These are phyloP conservation scores for Cheilosia vulpina DNA, from an alignment of 2,888 invertebrate genomes.

Conservation along the genomic window DNA sequence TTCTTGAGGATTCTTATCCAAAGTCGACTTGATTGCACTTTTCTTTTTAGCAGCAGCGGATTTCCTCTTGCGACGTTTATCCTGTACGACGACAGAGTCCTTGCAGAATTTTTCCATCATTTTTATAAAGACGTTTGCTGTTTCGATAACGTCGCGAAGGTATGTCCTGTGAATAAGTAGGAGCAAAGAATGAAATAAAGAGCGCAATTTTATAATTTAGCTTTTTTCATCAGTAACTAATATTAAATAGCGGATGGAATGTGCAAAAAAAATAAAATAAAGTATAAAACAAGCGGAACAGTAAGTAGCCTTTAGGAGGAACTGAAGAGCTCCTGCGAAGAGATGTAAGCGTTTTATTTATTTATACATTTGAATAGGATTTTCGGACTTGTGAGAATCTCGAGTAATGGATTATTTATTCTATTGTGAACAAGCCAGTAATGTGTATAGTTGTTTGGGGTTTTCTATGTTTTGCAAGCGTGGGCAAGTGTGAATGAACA, in stretches of 20 bases:
- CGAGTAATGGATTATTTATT: no score
- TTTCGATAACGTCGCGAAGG: slow-evolving; percentile 94
- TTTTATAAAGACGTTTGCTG: slow-evolving; percentile 95
- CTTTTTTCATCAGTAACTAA: slow-evolving; percentile 1
- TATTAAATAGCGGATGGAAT: neutral
- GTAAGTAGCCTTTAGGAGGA: neutral
- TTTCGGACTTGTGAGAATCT: no score
- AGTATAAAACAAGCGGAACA: neutral
- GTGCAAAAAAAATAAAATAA: neutral
- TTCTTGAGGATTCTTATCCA: slow-evolving; percentile 82
- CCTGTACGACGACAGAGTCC: slow-evolving; percentile 88
- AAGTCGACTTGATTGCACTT: slow-evolving; percentile 78
- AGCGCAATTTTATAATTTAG: slow-evolving; percentile 14
- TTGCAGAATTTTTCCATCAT: slow-evolving; percentile 91
- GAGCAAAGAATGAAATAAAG: slow-evolving; percentile 44
- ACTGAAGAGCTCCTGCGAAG: no score
- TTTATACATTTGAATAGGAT: no score
- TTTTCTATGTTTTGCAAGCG: no score
- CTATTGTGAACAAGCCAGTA: no score
- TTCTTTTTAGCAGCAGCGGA: slow-evolving; percentile 76
- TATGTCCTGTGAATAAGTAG: slow-evolving; percentile 86
- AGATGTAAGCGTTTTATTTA: no score
- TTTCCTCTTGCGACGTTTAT: slow-evolving; percentile 84
- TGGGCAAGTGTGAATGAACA: no score
- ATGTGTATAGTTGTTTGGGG: no score